These are phyloP conservation scores for Chamaea fasciata DNA, from an alignment of 2,113 vertebrate species.

Conservation along the genomic window DNA sequence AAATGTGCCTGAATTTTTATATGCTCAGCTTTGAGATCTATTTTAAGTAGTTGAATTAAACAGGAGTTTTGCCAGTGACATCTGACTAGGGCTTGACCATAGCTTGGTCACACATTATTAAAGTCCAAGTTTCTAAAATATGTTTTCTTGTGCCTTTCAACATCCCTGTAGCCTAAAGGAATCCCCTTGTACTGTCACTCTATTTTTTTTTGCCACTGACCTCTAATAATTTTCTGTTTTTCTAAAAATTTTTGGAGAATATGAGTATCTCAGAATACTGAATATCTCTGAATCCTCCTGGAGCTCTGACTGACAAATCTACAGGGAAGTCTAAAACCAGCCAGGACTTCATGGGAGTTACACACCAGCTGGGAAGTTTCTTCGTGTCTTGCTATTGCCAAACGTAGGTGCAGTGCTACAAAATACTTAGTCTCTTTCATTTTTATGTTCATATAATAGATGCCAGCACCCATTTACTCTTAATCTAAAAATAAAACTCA, in stretches of 20 bases:
- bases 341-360: neutral
- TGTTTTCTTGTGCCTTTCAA: neutral
- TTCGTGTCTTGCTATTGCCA: neutral
- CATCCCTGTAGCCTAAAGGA: neutral
- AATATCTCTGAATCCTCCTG: neutral
- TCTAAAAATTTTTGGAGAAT: neutral
- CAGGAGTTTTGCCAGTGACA: neutral
- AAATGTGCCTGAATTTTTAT: neutral
- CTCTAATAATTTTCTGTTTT: neutral
- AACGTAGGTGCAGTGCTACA: neutral
- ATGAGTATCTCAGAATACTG: neutral
- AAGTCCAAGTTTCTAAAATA: neutral
- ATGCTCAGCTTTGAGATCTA: neutral
- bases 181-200: neutral
- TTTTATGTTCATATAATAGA: constrained; percentile 7
- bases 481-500: constrained; percentile 18
- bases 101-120: neutral
- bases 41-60: neutral
- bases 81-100: neutral
- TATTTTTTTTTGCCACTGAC: neutral
- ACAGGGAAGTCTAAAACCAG: neutral
- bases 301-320: neutral
- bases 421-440: neutral
- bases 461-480: neutral
- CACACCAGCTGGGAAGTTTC: neutral